A percentile compares a stretch with the other conserved stretches of the same genome.
These are phyloP conservation scores for Brachionus angularis DNA, from an alignment of 1,140 invertebrate genomes.

Conservation along the genomic window DNA sequence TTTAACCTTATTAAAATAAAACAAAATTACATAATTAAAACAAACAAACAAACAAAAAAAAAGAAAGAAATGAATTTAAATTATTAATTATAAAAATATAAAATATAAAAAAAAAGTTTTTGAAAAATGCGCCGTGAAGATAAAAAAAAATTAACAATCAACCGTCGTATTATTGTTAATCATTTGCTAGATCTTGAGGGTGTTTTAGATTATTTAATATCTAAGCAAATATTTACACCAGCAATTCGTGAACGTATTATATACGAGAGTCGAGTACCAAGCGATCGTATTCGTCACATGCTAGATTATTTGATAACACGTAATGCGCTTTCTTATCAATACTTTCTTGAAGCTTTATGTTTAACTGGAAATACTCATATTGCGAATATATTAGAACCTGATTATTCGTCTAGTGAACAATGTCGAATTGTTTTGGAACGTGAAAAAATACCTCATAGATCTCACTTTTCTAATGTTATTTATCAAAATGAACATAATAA, in stretches of 20 bases:
- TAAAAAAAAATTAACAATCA: constrained; percentile 38
- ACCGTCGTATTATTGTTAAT: constrained; percentile 25
- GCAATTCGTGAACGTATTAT: constrained; percentile 23
- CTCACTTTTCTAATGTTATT: too few species aligned
- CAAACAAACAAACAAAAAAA: too few species aligned
- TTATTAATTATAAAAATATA: too few species aligned
- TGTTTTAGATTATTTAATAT: constrained; percentile 22
- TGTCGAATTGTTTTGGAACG: neutral
- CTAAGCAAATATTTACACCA: constrained; percentile 27
- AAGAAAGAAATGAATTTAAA: too few species aligned
- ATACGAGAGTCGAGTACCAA: constrained; percentile 5
- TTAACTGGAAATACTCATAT: constrained; percentile 15
- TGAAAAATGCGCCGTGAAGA: constrained; percentile 32
- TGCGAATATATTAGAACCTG: constrained; percentile 34
- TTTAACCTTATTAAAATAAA: too few species aligned
- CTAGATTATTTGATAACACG: constrained; percentile 39
- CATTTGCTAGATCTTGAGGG: constrained; percentile 19
- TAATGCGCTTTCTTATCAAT: constrained; percentile 35
- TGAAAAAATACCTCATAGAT: constrained; percentile 6
- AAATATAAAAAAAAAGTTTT: too few species aligned
- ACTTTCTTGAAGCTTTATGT: constrained; percentile 23
- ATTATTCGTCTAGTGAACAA: constrained; percentile 4
- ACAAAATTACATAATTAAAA: too few species aligned
- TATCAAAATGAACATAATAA: neutral
- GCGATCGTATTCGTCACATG: constrained; percentile 6